Evolutionary conservation across 2,888 invertebrate genomes (phyloP).

Genomic region (Cheilosia grossa): DNA sequence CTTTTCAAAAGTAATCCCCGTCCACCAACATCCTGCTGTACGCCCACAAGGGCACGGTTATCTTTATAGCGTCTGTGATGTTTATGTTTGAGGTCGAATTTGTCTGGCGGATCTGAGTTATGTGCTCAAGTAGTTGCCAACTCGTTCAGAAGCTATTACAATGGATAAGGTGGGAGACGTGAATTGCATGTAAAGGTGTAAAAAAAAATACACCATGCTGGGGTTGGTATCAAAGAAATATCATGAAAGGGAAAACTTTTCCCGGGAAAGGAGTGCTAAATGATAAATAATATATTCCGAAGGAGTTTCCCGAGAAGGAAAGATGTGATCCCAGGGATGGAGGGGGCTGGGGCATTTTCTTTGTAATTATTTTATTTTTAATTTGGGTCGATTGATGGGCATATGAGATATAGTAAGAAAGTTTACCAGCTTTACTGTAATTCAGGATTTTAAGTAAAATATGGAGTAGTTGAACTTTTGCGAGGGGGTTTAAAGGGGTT

Average conservation of each 20-base stretch:
- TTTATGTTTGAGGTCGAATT: slow-evolving; percentile 33
- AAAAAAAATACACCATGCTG: neutral
- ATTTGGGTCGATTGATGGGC: slow-evolving; percentile 6
- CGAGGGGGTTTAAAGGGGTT: too few relatives aligned
- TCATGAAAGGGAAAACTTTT: slow-evolving; percentile 12
- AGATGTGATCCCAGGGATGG: slow-evolving; percentile 5
- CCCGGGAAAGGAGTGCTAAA: slow-evolving; percentile 12
- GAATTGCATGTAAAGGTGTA: slow-evolving; percentile 10
- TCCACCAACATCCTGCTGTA: neutral
- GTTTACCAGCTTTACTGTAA: neutral
- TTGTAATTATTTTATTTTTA: slow-evolving; percentile 46
- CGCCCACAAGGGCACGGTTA: neutral
- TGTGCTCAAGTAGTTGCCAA: slow-evolving; percentile 44
- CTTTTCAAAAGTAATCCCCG: neutral
- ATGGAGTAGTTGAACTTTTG: too few relatives aligned
- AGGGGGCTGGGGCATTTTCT: slow-evolving; percentile 14
- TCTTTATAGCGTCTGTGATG: slow-evolving; percentile 13
- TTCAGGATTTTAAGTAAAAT: neutral
- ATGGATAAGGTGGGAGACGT: slow-evolving; percentile 4
- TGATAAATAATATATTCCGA: slow-evolving; percentile 24
- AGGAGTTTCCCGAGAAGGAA: neutral
- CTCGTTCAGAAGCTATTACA: slow-evolving; percentile 29
- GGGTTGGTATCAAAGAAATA: neutral
- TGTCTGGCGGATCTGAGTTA: slow-evolving; percentile 49
- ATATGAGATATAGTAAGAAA: too few relatives aligned